Percentiles rank a stretch among this genome's conserved stretches.
Evolutionary conservation across 2,797 vertebrate species (phyloP).

Genomic region (Phaenicophaeus curvirostris): DNA sequence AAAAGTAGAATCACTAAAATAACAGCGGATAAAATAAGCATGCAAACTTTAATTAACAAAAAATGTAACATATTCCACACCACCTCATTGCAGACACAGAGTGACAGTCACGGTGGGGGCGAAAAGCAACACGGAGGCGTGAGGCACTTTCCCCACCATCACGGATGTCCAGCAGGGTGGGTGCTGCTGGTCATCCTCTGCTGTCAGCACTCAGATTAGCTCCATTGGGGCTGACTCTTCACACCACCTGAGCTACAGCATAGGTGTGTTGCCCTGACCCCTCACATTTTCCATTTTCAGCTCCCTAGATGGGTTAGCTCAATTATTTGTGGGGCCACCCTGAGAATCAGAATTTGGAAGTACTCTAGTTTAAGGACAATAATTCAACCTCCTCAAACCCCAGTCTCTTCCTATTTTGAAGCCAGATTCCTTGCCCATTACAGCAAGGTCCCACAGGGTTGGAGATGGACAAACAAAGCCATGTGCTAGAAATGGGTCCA

Average conservation of each 20-base stretch:
- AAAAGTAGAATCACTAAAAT: neutral
- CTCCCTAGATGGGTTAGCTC: neutral
- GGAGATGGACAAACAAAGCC: neutral
- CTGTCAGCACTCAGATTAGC: rapidly evolving
- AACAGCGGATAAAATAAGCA: neutral
- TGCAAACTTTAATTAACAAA: neutral
- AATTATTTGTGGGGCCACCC: no score
- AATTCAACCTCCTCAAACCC: neutral
- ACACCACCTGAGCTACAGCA: neutral
- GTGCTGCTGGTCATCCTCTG: neutral
- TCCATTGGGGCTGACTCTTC: neutral
- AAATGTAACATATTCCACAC: rapidly evolving
- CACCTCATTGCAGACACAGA: rapidly evolving
- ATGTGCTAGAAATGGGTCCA: neutral
- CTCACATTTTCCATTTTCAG: neutral
- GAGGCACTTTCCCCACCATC: neutral
- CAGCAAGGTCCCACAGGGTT: rapidly evolving
- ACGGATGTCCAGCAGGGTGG: rapidly evolving
- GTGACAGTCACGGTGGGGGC: no score
- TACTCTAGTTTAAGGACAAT: neutral
- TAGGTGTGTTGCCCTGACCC: neutral
- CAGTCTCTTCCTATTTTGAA: neutral
- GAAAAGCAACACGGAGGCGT: neutral
- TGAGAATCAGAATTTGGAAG: neutral
- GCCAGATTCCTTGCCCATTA: neutral